A percentile compares a stretch with the other conserved stretches of the same genome.
phyloP scores from a whole-genome alignment of 2,797 vertebrate species.

The Hemibagrus guttatus region DNA sequence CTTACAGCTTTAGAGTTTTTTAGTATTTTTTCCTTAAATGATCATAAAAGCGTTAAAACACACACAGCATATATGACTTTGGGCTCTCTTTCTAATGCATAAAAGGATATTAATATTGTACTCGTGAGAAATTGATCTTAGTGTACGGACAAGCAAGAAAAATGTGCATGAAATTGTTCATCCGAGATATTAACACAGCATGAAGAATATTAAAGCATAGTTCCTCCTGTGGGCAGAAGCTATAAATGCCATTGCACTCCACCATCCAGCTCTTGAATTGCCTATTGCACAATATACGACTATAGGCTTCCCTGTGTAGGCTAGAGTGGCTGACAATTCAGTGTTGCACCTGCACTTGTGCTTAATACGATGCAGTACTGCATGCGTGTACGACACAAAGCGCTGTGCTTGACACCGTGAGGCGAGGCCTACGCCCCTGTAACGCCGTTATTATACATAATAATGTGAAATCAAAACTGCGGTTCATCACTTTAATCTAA shows the following conservation, averaged over 20 bases:
- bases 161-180: not conserved
- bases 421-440: not conserved
- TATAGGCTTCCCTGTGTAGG: not conserved
- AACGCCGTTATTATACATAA: slow-evolving; percentile 22
- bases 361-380: not conserved
- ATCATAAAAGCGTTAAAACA: not conserved
- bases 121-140: not conserved
- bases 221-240: not conserved
- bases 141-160: not conserved
- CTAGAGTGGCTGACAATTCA: not conserved
- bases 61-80: not conserved
- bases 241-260: not conserved
- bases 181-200: not conserved
- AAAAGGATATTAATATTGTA: not conserved
- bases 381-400: not conserved
- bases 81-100: not conserved
- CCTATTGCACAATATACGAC: not conserved
- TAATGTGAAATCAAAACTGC: slow-evolving; percentile 18
- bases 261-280: not conserved
- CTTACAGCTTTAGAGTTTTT: not conserved
- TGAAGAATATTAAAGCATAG: not conserved
- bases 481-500: slow-evolving; percentile 37
- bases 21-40: not conserved
- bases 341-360: not conserved
- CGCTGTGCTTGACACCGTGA: not conserved